Base-by-base conservation (phyloP, 2,113 vertebrate species). In the Ivindomyrus marchei region DNA sequence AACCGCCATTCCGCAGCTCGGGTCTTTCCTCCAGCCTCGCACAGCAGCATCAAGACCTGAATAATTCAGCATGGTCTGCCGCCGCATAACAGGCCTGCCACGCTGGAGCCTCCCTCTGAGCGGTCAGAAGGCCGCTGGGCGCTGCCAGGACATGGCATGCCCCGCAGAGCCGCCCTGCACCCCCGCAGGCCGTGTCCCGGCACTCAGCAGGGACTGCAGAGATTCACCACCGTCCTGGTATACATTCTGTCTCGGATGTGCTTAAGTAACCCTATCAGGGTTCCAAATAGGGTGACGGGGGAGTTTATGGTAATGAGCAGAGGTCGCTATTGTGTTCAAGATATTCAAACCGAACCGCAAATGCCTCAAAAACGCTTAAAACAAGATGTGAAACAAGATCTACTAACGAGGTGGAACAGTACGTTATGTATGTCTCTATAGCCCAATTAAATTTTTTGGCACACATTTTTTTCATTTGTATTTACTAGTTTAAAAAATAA, bases 51-150 rank as follows among this genome's bases (percentile, higher is more conserved):
- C 49, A 58, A 52, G 15, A 66, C 92, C 94, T 95, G 93, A 93
- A 94, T 95, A 95, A 94, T 94, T 94, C 93, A 94, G 91, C 90
- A 84, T 89, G 87, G 70, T 31, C 88, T 17, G 39, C 91, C 93
- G 90, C 15, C 74, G 85, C 80, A 92, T 90, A 94, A 94, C 92
- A 92, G 93, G 94, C 93, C 87, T 91, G 91, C 89, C 90, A 89
- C 70, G 92, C 94, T 92, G 94, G 91, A 36, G 50, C 89, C 93
- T 91, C 91, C 87, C 89, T 90, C 87, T 62, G 39, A 90, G 90
- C 85, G 46, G 91, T 95, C 93, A 90, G 93, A 94, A 93, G 19
- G 19, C 74, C n/a, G 47, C 47, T 88, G 87, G 19, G 24, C 3
- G 1, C 56, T 13, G 88, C 11, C 39, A 27, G 39, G 88, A 74